Percentiles rank a stretch among this genome's conserved stretches.
Conservation (phyloP, 2,888 invertebrate genomes). For the Charanyca ferruginea region DNA sequence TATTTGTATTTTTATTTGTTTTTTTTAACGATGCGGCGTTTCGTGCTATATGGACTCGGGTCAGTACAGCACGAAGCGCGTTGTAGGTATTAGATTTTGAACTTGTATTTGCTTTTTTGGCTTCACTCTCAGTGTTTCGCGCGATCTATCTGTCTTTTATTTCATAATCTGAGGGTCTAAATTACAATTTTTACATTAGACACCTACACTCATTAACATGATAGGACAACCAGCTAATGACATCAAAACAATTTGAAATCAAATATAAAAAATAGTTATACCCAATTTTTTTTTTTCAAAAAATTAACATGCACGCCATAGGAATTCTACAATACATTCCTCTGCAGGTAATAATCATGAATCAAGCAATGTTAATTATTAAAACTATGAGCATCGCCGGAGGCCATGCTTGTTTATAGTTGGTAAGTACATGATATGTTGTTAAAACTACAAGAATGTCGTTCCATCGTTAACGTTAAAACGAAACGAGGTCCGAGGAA, state of each 20-base stretch:
- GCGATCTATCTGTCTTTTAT: too few relatives aligned
- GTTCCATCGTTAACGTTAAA: slow-evolving; percentile 5
- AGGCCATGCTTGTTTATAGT: slow-evolving; percentile 24
- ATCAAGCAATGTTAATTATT: slow-evolving; percentile 47
- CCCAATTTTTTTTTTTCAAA: slow-evolving; percentile 28
- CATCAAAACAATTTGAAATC: slow-evolving; percentile 14
- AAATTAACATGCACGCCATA: slow-evolving; percentile 33
- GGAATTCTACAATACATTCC: slow-evolving; percentile 19
- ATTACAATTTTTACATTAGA: neutral
- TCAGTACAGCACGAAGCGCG: too few relatives aligned
- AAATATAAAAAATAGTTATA: slow-evolving; percentile 11
- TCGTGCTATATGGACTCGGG: too few relatives aligned
- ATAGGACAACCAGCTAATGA: slow-evolving; percentile 1
- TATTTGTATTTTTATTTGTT: too few relatives aligned
- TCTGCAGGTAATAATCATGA: slow-evolving; percentile 45
- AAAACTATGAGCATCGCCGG: slow-evolving; percentile 34
- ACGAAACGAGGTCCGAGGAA: neutral
- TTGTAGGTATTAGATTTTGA: too few relatives aligned
- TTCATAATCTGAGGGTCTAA: too few relatives aligned
- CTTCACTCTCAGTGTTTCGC: too few relatives aligned
- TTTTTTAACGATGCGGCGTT: too few relatives aligned
- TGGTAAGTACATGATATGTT: slow-evolving; percentile 7
- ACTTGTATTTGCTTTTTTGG: too few relatives aligned
- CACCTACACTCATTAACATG: neutral
- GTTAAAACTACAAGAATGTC: slow-evolving; percentile 33